Conservation (phyloP, 2,888 invertebrate genomes). For the Caenorhabditis plicata region DNA sequence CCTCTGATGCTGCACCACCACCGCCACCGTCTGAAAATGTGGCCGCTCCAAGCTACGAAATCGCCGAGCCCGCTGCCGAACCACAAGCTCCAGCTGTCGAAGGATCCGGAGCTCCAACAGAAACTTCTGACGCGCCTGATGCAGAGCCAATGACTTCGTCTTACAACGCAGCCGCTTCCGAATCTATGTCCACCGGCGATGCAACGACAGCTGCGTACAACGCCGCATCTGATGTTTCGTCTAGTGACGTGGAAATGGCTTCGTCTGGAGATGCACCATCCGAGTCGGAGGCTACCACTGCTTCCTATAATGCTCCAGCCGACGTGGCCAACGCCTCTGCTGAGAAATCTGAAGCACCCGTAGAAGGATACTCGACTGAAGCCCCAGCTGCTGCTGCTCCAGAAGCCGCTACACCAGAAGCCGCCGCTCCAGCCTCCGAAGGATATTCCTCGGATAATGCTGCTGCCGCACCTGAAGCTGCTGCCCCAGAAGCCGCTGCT, state of each 20-base stretch:
- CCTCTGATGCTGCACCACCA: background rate
- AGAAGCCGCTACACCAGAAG: conserved; percentile 3
- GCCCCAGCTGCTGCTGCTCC: conserved; percentile 9
- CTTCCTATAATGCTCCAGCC: conserved; percentile 2
- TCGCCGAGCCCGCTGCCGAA: no score
- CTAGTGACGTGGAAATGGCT: no score
- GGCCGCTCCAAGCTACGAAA: no score
- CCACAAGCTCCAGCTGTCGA: background rate
- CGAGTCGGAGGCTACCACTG: conserved; percentile 1
- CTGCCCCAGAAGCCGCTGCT: conserved; percentile 6
- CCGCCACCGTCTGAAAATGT: no score
- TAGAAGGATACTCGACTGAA: no score
- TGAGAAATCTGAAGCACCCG: conserved; percentile 7
- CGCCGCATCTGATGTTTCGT: no score
- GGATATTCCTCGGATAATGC: no score
- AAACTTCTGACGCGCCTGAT: conserved; percentile 8
- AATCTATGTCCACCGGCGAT: background rate
- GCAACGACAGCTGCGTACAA: no score
- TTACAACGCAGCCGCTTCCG: conserved; percentile 3
- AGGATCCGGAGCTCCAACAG: background rate
- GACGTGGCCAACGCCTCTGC: conserved; percentile 3
- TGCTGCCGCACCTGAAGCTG: conserved; percentile 3
- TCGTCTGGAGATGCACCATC: conserved; percentile 1
- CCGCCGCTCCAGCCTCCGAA: background rate
- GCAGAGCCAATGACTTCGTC: no score